Conservation (phyloP, 2,797 vertebrate genomes). For the Bufotes viridis region DNA sequence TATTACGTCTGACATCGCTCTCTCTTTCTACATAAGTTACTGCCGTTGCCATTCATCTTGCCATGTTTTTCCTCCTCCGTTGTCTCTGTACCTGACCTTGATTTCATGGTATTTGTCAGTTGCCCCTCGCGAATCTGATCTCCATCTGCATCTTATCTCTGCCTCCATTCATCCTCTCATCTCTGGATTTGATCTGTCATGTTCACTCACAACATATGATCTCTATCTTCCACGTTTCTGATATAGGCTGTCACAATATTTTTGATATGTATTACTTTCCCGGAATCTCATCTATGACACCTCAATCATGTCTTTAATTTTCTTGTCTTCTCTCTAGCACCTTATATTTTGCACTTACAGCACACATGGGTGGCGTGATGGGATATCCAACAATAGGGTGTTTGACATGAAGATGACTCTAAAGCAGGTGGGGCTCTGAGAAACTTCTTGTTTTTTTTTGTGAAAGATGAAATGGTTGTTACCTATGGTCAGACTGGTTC, state of each 20-base stretch:
- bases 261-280: background rate
- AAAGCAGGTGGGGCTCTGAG: background rate
- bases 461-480: too few species aligned
- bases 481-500: too few species aligned
- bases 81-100: background rate
- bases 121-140: background rate
- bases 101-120: conserved; percentile 9
- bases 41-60: conserved; percentile 8
- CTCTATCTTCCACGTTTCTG: background rate
- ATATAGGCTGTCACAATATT: conserved; percentile 7
- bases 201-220: conserved; percentile 14
- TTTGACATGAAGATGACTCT: background rate
- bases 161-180: background rate
- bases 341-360: background rate
- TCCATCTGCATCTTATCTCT: conserved; percentile 10
- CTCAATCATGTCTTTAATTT: background rate
- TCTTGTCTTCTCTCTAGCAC: background rate
- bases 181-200: conserved; percentile 15
- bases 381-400: background rate
- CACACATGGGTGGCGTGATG: background rate
- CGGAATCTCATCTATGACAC: background rate
- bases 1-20: conserved; percentile 3
- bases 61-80: conserved; percentile 20
- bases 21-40: conserved; percentile 1
- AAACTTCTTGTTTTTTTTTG: too few species aligned